phyloP scores from a whole-genome alignment of 2,113 vertebrate genomes.

The Myiagra hebetior region DNA sequence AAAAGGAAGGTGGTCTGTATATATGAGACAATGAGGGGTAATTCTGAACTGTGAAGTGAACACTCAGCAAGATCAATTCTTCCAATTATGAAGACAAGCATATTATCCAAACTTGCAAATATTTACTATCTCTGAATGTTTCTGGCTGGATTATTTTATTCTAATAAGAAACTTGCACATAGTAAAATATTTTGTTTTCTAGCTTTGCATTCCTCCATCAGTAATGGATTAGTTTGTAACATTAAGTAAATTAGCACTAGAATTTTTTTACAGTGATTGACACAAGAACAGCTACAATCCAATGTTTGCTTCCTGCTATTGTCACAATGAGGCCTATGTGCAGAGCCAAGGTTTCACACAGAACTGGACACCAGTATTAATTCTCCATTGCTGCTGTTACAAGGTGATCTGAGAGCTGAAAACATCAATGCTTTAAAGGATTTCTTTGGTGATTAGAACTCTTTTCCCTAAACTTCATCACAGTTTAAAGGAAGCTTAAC shows the following conservation, averaged over 20 bases:
- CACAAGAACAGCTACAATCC: not conserved
- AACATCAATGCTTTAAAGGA: slow-evolving; percentile 2
- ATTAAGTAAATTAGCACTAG: not conserved
- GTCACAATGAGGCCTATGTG: not conserved
- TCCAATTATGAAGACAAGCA: not conserved
- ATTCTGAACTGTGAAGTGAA: slow-evolving; percentile 30
- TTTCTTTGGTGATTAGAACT: slow-evolving; percentile 62
- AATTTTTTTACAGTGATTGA: not conserved
- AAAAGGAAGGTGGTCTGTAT: not conserved
- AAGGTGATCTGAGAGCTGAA: slow-evolving; percentile 13
- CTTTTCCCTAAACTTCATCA: slow-evolving; percentile 42
- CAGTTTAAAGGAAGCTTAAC: slow-evolving; percentile 61
- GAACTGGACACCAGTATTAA: not conserved
- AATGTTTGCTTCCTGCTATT: not conserved
- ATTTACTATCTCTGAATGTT: not conserved
- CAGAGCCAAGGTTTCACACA: not conserved
- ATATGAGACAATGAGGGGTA: not conserved
- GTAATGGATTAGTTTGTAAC: not conserved
- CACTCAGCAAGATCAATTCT: slow-evolving; percentile 11
- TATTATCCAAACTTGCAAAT: slow-evolving; percentile 3
- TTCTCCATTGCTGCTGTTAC: not conserved
- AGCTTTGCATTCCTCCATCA: not conserved
- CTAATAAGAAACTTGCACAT: not conserved
- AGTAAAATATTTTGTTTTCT: not conserved
- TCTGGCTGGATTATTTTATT: not conserved